phyloP scores from a whole-genome alignment of 2,888 invertebrate species.

The Beris morrisii region DNA sequence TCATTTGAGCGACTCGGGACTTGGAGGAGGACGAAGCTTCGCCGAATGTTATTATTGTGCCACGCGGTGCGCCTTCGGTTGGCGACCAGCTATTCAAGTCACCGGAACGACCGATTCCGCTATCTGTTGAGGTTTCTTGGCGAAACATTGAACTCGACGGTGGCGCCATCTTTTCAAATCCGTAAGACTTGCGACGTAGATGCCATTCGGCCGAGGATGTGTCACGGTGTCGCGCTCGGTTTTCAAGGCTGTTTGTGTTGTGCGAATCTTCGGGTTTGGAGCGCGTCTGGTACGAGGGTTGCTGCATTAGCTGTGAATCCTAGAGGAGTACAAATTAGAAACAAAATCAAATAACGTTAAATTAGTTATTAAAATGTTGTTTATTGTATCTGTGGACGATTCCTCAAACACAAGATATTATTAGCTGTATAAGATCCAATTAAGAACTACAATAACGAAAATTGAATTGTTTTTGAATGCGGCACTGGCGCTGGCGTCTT shows the following conservation, averaged over 20 bases:
- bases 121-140: slow-evolving; percentile 77
- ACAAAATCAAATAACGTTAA: no score
- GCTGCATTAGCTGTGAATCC: slow-evolving; percentile 33
- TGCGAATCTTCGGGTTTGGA: slow-evolving; percentile 30
- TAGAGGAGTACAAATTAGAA: not conserved
- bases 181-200: slow-evolving; percentile 74
- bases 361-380: no score
- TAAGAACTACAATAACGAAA: no score
- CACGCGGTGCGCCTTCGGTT: slow-evolving; percentile 42
- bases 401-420: no score
- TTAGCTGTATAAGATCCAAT: no score
- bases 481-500: no score
- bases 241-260: slow-evolving; percentile 51
- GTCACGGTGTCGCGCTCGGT: slow-evolving; percentile 49
- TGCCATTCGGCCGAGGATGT: slow-evolving; percentile 66
- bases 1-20: slow-evolving; percentile 36
- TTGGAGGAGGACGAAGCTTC: slow-evolving; percentile 34
- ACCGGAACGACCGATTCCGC: slow-evolving; percentile 73
- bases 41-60: slow-evolving; percentile 52
- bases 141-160: slow-evolving; percentile 54
- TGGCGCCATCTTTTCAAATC: slow-evolving; percentile 65
- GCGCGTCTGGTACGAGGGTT: slow-evolving; percentile 26
- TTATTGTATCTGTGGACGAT: no score
- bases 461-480: no score
- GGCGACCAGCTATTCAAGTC: slow-evolving; percentile 63